Conservation (phyloP, 2,797 vertebrate species). For the Mormyrus proboscirostris region DNA sequence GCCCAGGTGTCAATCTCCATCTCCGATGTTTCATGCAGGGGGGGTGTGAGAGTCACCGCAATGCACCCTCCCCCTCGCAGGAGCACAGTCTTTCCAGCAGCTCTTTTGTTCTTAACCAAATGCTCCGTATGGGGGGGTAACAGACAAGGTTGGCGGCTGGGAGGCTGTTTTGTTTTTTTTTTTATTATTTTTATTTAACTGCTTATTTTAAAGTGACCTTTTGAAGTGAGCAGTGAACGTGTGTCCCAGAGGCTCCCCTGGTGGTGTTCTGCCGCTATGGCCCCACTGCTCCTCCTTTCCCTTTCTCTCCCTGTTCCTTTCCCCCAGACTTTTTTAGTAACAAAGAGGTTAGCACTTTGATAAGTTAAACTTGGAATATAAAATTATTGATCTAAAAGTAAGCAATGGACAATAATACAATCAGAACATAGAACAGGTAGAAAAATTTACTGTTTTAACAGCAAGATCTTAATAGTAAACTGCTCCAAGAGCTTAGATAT, state of each 20-base stretch:
- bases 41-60: constrained; percentile 14
- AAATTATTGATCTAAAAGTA: constrained; percentile 46
- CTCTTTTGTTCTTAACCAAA: constrained; percentile 31
- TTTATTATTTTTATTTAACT: neutral
- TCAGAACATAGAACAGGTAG: constrained; percentile 48
- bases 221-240: constrained; percentile 69
- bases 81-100: constrained; percentile 36
- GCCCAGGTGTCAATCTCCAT: constrained; percentile 50
- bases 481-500: constrained; percentile 66
- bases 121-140: constrained; percentile 30
- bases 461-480: constrained; percentile 51
- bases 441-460: constrained; percentile 68
- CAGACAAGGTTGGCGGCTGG: constrained; percentile 39
- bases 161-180: constrained; percentile 30
- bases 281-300: constrained; percentile 41
- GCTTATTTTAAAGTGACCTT: constrained; percentile 68
- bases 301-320: constrained; percentile 39
- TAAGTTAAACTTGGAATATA: constrained; percentile 45
- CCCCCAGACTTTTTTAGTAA: constrained; percentile 40
- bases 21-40: constrained; percentile 46
- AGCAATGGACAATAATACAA: constrained; percentile 44
- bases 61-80: constrained; percentile 18
- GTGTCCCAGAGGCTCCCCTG: constrained; percentile 50
- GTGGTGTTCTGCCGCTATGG: constrained; percentile 41
- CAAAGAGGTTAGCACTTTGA: constrained; percentile 34